A percentile compares a stretch with the other conserved stretches of the same genome.
Conservation (phyloP, 2,888 invertebrate species). For the Selenia dentaria region DNA sequence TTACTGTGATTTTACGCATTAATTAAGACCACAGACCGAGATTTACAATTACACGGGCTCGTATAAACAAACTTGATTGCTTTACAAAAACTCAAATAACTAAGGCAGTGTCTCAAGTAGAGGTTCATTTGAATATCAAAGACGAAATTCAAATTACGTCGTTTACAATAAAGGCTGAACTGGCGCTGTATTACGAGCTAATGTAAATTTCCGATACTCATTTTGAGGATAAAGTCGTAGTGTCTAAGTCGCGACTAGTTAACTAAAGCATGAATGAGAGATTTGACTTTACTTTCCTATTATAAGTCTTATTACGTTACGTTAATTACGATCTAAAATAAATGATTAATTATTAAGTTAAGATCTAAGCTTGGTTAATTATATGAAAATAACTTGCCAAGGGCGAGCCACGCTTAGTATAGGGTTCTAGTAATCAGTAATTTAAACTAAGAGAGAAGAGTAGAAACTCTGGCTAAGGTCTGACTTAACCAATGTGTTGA, state of each 20-base stretch:
- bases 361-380: too few species aligned
- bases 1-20: slow-evolving; percentile 75
- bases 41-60: slow-evolving; percentile 81
- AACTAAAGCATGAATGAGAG: slow-evolving; percentile 32
- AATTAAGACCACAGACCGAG: slow-evolving; percentile 80
- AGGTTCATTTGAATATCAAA: slow-evolving; percentile 84
- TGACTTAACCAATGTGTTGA: too few species aligned
- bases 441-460: too few species aligned
- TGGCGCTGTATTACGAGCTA: slow-evolving; percentile 80
- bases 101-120: slow-evolving; percentile 84
- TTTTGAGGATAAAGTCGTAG: slow-evolving; percentile 78
- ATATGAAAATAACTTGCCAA: too few species aligned
- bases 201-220: slow-evolving; percentile 85
- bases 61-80: slow-evolving; percentile 84
- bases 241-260: slow-evolving; percentile 68
- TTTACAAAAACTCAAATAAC: slow-evolving; percentile 85
- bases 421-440: too few species aligned
- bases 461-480: too few species aligned
- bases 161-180: slow-evolving; percentile 83
- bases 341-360: too few species aligned
- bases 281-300: too few species aligned
- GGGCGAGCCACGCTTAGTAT: too few species aligned
- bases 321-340: too few species aligned
- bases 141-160: slow-evolving; percentile 83
- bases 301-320: too few species aligned